These are phyloP conservation scores for Drepana arcuata DNA, from an alignment of 1,140 invertebrate genomes.

Conservation along the genomic window DNA sequence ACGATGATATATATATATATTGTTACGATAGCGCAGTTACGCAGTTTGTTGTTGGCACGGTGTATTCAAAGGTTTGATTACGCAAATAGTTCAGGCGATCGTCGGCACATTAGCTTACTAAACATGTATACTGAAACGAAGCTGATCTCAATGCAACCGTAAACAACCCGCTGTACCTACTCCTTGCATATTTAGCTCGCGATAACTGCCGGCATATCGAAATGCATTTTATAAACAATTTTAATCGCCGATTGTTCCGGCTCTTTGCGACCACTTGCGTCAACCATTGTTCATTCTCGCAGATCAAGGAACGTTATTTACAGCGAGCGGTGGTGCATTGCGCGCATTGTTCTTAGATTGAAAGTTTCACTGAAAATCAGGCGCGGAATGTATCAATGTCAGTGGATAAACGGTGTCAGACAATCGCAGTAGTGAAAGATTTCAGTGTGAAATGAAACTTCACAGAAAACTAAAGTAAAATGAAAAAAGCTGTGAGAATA, in stretches of 20 bases:
- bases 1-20: too few relatives aligned
- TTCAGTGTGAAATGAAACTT: constrained; percentile 35
- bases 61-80: too few relatives aligned
- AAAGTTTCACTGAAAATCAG: constrained; percentile 10
- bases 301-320: constrained; percentile 17
- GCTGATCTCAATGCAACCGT: too few relatives aligned
- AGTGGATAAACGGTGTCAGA: constrained; percentile 22
- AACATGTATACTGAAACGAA: too few relatives aligned
- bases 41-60: too few relatives aligned
- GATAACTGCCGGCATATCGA: too few relatives aligned
- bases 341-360: constrained; percentile 24
- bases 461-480: constrained; percentile 38
- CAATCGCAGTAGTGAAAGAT: constrained; percentile 15
- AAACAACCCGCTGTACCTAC: too few relatives aligned
- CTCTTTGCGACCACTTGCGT: constrained; percentile 37
- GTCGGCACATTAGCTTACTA: too few relatives aligned
- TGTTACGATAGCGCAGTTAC: too few relatives aligned
- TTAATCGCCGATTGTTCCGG: constrained; percentile 55
- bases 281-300: constrained; percentile 36
- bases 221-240: constrained; percentile 57
- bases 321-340: constrained; percentile 14
- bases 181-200: too few relatives aligned
- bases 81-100: too few relatives aligned
- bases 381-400: constrained; percentile 29
- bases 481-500: constrained; percentile 37